Base-by-base conservation (phyloP, 2,797 vertebrate genomes). In the Schizopygopsis pylzovi region DNA sequence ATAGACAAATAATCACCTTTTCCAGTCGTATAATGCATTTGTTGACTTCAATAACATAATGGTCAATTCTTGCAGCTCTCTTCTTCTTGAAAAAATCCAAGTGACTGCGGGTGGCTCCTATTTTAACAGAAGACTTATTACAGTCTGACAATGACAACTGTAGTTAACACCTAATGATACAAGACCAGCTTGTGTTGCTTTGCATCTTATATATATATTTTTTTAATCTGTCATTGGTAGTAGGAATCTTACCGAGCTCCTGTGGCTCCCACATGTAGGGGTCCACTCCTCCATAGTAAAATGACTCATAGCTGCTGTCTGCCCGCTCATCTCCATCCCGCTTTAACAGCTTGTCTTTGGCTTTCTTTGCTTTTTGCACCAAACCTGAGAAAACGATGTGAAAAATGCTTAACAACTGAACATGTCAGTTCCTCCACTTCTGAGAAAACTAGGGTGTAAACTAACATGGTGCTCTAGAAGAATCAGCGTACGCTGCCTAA, bases 241-340 rank as follows among this genome's bases (percentile, higher is more conserved):
- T 7, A 7, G 37, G 70, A 1, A 76, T 84, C 96, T 95, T 92
- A 99, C 98, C 98, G 79, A 99, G 94, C 91, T 99, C 98, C 91
- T 99, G 98, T 72, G 98, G 98, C 87, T 99, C 98, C 98, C 98
- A 99, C 98, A 99, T 98, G 87, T 96, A 98, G 0, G 98, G 97
- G 91, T 99, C 98, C 41, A 99, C 96, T 85, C 98, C 98, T 16
- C 98, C 98, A 72, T 98, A 98, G 92, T 96, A 98, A 92, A 97
- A 98, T 1, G 97, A 97, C 84, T 99, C 98, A 0, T 98, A 98
- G 85, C 93, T 95, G 70, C 95, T 94, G 15, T 98, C 97, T 0
- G 88, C 88, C 87, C 96, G 94, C 77, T 98, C 98, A 2, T 97
- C 97, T 84, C 96, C 97, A 79, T 98, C 98, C 65, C 93, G 94